Conservation (phyloP, 2,888 invertebrate genomes). For the Hemistola chrysoprasaria region DNA sequence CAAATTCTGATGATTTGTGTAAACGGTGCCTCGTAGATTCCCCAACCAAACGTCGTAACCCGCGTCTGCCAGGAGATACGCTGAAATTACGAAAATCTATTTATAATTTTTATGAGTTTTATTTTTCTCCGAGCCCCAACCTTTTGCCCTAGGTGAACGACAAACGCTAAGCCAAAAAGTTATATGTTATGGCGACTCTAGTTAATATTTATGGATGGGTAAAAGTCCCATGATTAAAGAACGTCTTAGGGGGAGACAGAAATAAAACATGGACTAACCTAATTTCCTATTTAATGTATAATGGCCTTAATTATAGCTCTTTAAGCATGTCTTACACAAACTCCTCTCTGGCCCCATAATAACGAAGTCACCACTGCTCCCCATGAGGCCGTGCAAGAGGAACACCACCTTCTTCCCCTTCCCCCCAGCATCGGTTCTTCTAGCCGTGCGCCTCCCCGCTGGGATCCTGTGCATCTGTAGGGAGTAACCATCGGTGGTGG, state of each 20-base stretch:
- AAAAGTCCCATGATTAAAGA: no score
- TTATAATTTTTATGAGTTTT: no score
- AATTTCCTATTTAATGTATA: no score
- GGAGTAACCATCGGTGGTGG: conserved; percentile 83
- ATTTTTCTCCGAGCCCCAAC: no score
- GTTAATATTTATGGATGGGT: no score
- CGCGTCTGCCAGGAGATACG: conserved; percentile 77
- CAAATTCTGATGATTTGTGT: conserved; percentile 65
- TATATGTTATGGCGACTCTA: no score
- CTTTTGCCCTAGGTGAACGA: no score
- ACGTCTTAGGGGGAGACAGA: no score
- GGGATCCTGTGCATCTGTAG: conserved; percentile 84
- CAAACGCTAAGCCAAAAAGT: no score
- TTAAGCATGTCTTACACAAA: conserved; percentile 69
- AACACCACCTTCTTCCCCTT: conserved; percentile 70
- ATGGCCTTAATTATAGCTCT: neutral
- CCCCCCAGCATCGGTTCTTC: conserved; percentile 40
- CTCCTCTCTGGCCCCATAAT: conserved; percentile 85
- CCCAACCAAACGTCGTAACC: conserved; percentile 84
- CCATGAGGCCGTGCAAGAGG: conserved; percentile 83
- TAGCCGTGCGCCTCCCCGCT: conserved; percentile 57
- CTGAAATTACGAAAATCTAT: conserved; percentile 68
- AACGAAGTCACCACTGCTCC: conserved; percentile 86
- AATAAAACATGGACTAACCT: no score
- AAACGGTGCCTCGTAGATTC: conserved; percentile 75